Percentiles rank a stretch among this genome's conserved stretches.
These are phyloP conservation scores for Leptodactylus fuscus DNA, from an alignment of 2,113 vertebrate genomes.

Conservation along the genomic window DNA sequence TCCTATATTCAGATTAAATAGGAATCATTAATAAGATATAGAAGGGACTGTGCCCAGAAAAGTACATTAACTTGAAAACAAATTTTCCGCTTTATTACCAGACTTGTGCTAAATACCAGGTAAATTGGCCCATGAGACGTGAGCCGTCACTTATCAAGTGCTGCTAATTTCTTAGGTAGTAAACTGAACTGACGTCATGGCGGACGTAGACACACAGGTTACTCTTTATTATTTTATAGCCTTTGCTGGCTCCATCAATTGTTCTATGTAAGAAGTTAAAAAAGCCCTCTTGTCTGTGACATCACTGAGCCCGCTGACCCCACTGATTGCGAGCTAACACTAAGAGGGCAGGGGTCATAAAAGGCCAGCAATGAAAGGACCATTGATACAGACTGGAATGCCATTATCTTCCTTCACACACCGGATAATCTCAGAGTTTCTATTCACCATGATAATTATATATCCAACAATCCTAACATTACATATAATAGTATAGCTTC, in stretches of 20 bases:
- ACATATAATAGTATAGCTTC: neutral
- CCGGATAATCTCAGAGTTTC: neutral
- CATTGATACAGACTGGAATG: conserved; percentile 28
- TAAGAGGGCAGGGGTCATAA: conserved; percentile 30
- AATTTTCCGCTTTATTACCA: neutral
- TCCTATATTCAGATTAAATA: no score
- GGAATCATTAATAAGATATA: no score
- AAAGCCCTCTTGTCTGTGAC: conserved; percentile 23
- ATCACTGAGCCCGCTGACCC: neutral
- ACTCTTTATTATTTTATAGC: conserved; percentile 7
- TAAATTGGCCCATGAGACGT: neutral
- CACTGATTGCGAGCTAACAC: conserved; percentile 17
- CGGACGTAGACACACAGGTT: conserved; percentile 4
- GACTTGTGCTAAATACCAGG: neutral
- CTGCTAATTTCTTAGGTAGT: neutral
- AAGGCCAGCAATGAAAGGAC: conserved; percentile 30
- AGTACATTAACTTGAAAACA: neutral
- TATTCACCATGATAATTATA: no score
- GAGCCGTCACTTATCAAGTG: neutral
- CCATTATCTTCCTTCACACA: neutral
- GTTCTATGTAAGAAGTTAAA: conserved; percentile 1
- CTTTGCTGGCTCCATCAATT: conserved; percentile 11
- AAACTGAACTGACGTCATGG: conserved; percentile 1
- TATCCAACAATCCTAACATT: no score
- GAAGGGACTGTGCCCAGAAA: no score